Base-by-base conservation (phyloP, 2,113 vertebrate species). In the Zapornia atra region DNA sequence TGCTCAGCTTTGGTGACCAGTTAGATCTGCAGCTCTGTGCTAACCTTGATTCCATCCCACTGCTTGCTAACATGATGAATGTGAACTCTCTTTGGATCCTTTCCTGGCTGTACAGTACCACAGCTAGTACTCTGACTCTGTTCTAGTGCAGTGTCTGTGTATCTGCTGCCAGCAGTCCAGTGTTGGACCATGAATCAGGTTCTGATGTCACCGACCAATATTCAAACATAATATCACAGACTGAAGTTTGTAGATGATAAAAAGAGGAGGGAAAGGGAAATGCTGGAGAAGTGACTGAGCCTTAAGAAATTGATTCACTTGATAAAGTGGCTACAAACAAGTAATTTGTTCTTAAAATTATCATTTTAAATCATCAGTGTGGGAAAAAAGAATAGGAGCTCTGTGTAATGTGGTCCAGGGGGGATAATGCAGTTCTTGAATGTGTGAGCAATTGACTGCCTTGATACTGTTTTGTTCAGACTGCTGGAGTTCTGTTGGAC, bases 131-230 rank as follows among this genome's bases (percentile, higher is more conserved):
- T 40, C 34, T 57, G 42, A 17, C 24, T 53, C 5, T 63, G 0
- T 18, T 34, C 22, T 20, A 42, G 15, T 20, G 54, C 5, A 8
- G 16, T 26, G 22, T 31, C 25, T 40, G 57, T 66, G n/a, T 40
- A 19, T 13, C 8, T 29, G 1, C 15, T 66, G 46, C 40, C 31
- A 16, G 17, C 38, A 57, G 59, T 8, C n/a, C 83, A n/a, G 25
- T 19, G 31, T 10, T 86, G 79, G 20, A 24, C 34, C 0, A 0
- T 40, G 42, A 38, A 7, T 3, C 60, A 57, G 26, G 11, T 33
- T 24, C 16, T 10, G 12, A 34, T 6, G 29, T 73, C 36, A 10
- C 16, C 53, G 60, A 33, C 15, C 28, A 7, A 56, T 36, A n/a
- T n/a, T 48, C 8, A 68, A 61, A 63, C 28, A 9, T 2, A n/a